These are phyloP conservation scores for Montipora foliosa DNA, from an alignment of 64 coral and sea anemone genomes.

Conservation along the genomic window DNA sequence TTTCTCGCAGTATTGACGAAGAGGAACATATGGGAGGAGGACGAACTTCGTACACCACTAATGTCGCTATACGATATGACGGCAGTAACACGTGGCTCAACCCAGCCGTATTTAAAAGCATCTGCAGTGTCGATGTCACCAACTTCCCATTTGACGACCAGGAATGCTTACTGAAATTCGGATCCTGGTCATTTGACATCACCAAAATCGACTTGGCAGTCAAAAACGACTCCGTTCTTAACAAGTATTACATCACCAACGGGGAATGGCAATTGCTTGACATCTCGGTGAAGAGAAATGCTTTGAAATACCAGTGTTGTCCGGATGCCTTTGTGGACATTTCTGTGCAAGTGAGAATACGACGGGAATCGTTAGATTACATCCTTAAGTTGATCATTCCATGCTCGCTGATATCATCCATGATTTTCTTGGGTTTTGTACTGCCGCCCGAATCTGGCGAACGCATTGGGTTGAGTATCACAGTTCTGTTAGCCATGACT, in stretches of 20 bases:
- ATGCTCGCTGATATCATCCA: constrained; percentile 71
- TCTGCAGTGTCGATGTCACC: constrained; percentile 61
- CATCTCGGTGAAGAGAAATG: constrained; percentile 38
- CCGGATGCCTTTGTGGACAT: constrained; percentile 65
- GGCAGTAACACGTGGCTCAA: constrained; percentile 58
- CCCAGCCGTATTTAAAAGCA: constrained; percentile 74
- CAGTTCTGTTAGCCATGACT: constrained; percentile 78
- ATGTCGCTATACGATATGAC: constrained; percentile 26
- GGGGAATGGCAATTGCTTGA: constrained; percentile 66
- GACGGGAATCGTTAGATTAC: constrained; percentile 63
- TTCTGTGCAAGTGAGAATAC: constrained; percentile 44
- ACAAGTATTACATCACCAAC: constrained; percentile 62
- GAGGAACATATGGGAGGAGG: constrained; percentile 75
- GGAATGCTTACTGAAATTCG: constrained; percentile 67
- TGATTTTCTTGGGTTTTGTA: constrained; percentile 79
- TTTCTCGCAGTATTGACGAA: constrained; percentile 34
- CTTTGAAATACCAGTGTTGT: constrained; percentile 66
- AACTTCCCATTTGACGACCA: constrained; percentile 82
- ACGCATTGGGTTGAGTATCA: constrained; percentile 80
- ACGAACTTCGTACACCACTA: constrained; percentile 55
- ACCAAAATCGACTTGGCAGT: constrained; percentile 46
- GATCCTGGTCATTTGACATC: constrained; percentile 59
- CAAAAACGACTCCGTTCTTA: neutral
- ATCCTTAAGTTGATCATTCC: constrained; percentile 76
- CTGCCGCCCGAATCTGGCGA: constrained; percentile 84